Base-by-base conservation (phyloP, 2,113 vertebrate species). In the Calidris pygmaea region DNA sequence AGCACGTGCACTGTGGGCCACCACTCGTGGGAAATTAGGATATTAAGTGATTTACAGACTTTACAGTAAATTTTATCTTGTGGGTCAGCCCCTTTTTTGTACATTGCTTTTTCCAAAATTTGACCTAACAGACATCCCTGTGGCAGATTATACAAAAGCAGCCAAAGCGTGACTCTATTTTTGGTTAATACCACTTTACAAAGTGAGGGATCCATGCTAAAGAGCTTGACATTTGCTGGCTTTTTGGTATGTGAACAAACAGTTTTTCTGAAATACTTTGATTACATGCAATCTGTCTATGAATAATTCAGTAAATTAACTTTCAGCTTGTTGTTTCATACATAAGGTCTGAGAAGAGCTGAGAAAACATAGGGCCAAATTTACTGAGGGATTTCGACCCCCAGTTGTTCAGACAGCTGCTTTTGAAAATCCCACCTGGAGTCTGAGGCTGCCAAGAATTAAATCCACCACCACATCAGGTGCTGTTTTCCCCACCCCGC, bases 221-320 rank as follows among this genome's bases (percentile, higher is more conserved):
- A 90, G n/a, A 93, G 26, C 43, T 76, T 80, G 82, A 66, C 65
- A 71, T 84, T 88, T 92, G 75, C 60, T 93, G 75, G 24, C 63
- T 90, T 96, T 81, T 80, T 86, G 63, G 50, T 86, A 62, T 3
- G n/a, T 43, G 72, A 96, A 74, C n/a, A 79, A 89, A 91, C 13
- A 77, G 50, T 34, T 56, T 90, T 93, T 59, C 68, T 84, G 72
- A 83, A 88, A 86, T 72, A 56, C 35, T 86, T 85, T 63, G 63
- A 93, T 94, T 88, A 29, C 19, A n/a, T 63, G 59, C 58, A 90
- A 59, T 94, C 75, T 91, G 63, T 47, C 58, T 75, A 71, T 78
- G 65, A 94, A 90, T 94, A 92, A 84, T 84, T 93, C 76, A 62
- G 32, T 59, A 88, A 80, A 89, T 30, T 41, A 94, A 92, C 43